Evolutionary conservation across 2,888 invertebrate genomes (phyloP), one percentile per base, ranked within the genome.

Genomic region (Euplagia quadripunctaria): DNA sequence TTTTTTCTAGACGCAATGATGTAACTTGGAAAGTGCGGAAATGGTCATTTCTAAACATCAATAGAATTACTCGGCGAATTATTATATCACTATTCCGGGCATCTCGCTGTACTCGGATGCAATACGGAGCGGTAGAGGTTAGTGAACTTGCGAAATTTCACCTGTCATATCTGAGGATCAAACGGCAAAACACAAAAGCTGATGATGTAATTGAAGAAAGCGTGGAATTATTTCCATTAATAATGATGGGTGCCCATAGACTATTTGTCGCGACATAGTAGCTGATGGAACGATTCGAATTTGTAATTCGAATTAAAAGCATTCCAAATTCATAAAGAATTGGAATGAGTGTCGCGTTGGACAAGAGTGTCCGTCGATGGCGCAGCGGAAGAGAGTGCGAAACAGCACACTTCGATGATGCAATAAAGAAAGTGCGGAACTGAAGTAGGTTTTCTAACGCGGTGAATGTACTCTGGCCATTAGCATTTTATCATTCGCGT

Each of bases 401-500:
- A 94, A 94, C 94, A 90, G 93, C 93, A 91, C 89, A 92, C 89
- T 86, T 88, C 85, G 80, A 92, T 95, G 94, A 95, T 94, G 95
- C 93, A 95, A 96, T 92, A 92, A 95, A 94, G 96, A 96, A 95
- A 96, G 95, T 94, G 93, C 95, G 95, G 95, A 95, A 95, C 93
- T 93, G 91, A 93, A 92, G 94, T 94, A 93, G 93, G 91, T 94
- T 94, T 94, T 94, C 94, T 94, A 94, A 89, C 91, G 93, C 94
- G 95, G 95, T 95, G 95, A 95, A 95, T 88, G 95, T 94, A 94
- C 95, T 93, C 87, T 89, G 88, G 88, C 91, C 89, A 94, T 94
- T 94, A 93, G 92, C 91, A 89, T 92, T 92, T 91, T 94, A 94
- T 94, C 92, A 93, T 92, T 92, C 88, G 91, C 90, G 90, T 89